Base-by-base conservation (phyloP, 2,797 vertebrate species). In the Melanotaenia pygmaea region DNA sequence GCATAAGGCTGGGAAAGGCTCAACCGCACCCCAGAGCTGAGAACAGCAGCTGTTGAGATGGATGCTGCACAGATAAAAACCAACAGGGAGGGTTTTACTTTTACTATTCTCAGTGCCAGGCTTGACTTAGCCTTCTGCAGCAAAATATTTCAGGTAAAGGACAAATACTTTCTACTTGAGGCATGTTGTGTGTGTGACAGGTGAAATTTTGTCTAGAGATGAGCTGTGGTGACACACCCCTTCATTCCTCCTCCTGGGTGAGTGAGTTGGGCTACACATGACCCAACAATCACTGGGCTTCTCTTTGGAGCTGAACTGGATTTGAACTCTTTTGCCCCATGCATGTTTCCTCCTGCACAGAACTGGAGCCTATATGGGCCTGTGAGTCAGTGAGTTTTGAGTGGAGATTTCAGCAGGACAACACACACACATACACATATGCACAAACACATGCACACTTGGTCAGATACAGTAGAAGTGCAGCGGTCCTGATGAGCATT, bases 1-100 rank as follows among this genome's bases (percentile, higher is more conserved):
- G 70, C 77, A 81, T 82, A 77, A 74, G 82, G 84, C 84, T 80
- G 81, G 74, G 85, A 77, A 83, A 83, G 71, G 83, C 88, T 92
- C 89, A 92, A 91, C 91, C 89, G 90, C 91, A 92, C 91, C 92
- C 90, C 90, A 87, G 88, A 92, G 90, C 91, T 85, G 84, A 79
- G 77, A 88, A 86, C 90, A 91, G 86, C 90, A 91, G 91, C 91
- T 91, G 90, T 89, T 91, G 79, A 89, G 86, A 89, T 84, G 77
- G 86, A 89, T 89, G 85, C 86, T 84, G 86, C 89, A 88, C 83
- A 79, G 82, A 90, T 84, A 85, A 82, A 88, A 86, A 74, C 82
- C 89, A 88, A 83, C 74, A 86, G 84, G 84, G 84, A 88, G 76
- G 85, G 50, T 76, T 84, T 84, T 67, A 81, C 80, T 87, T 83